A percentile compares a stretch with the other conserved stretches of the same genome.
Evolutionary conservation across 1,140 invertebrate genomes (phyloP).

Genomic region (Glossosoma conforme): DNA sequence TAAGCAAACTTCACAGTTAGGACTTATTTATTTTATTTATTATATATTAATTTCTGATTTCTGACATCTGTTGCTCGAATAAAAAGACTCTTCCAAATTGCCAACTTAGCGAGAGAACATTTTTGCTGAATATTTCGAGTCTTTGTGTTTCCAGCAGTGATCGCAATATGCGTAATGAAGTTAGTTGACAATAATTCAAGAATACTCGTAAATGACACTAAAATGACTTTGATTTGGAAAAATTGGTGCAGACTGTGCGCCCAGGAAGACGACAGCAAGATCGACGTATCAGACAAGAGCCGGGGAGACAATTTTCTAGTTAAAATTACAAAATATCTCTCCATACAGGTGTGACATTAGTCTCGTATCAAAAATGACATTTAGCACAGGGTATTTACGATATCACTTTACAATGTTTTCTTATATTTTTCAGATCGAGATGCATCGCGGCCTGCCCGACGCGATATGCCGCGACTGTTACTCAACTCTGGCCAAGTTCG

Average conservation of each 20-base stretch:
- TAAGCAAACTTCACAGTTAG: no score
- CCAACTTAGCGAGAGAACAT: no score
- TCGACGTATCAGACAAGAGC: slow-evolving; percentile 5
- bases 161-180: slow-evolving; percentile 16
- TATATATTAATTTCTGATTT: no score
- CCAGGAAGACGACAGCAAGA: slow-evolving; percentile 14
- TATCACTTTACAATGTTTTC: slow-evolving; percentile 15
- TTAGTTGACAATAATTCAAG: slow-evolving; percentile 21
- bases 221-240: slow-evolving; percentile 24
- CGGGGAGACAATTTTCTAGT: slow-evolving; percentile 11
- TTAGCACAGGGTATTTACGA: slow-evolving; percentile 23
- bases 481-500: slow-evolving; percentile 22
- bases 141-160: no score
- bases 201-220: slow-evolving; percentile 6
- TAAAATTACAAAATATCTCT: slow-evolving; percentile 23
- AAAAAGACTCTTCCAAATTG: no score
- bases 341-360: slow-evolving; percentile 26
- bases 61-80: no score
- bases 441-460: slow-evolving; percentile 12
- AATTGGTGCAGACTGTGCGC: slow-evolving; percentile 21
- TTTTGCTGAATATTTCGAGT: no score
- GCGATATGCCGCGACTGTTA: slow-evolving; percentile 22
- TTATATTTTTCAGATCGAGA: slow-evolving; percentile 20
- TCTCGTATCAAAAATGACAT: slow-evolving; percentile 19
- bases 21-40: no score